Evolutionary conservation across 2,888 invertebrate genomes (phyloP), one percentile per base, ranked within the genome.

Genomic region (Cheilosia vulpina): DNA sequence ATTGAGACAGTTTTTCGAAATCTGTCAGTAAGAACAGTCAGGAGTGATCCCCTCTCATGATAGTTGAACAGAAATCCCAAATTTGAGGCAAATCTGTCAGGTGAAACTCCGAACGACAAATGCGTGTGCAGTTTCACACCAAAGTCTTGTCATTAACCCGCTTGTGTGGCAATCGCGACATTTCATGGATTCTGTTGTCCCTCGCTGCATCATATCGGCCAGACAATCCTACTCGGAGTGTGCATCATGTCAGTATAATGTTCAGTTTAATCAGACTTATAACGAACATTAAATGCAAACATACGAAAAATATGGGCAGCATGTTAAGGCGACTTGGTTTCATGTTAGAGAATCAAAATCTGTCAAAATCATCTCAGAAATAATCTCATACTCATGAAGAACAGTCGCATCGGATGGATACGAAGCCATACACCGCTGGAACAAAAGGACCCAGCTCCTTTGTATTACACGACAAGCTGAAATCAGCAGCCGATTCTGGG

Each of bases 191-290:
- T 62, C n/a, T 38, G n/a, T 15, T 17, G 47, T 50, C 50, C 27
- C 24, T 24, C 50, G 13, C 71, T 41, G 7, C 71, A 41, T 27
- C 58, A 60, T 50, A 24, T 43, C 60, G 41, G 41, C 60, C 50
- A 38, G 7, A 19, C n/a, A 52, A 60, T 62, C 72, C 52, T 52
- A 52, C 72, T 60, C 58, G 41, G 15, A 41, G 71, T 62, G 62
- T 43, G 53, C 53, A 53, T 55, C 55, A 43, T 72, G 72, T 72
- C 71, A 60, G 71, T 21, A 63, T 71, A 43, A 60, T 53, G 66
- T 66, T 79, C 60, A 79, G 47, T 53, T 79, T 55, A 66, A 73
- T 80, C 68, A 66, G 65, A 73, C 53, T 81, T 76, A 81, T 76
- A 81, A 69, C 62, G 62, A 76, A 68, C 57, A 81, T 69, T 47